phyloP scores from a whole-genome alignment of 2,797 vertebrate genomes.

The Rhabdophis nuchalis region DNA sequence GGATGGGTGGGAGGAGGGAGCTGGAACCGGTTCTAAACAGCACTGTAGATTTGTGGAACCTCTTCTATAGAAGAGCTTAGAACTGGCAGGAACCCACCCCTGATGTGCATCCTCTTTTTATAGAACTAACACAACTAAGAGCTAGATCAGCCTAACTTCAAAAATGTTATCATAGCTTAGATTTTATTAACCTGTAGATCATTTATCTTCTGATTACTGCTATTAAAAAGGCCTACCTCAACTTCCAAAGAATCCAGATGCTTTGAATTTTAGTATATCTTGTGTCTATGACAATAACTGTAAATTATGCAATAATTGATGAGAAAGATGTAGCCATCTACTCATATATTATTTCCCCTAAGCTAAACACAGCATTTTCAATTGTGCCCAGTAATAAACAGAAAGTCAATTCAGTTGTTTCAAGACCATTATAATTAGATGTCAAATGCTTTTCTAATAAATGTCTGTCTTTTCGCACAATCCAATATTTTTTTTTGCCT shows the following conservation, averaged over 20 bases:
- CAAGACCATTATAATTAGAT: neutral
- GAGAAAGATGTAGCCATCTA: neutral
- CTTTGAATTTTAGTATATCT: neutral
- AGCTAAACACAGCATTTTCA: neutral
- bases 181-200: neutral
- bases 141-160: neutral
- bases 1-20: no score
- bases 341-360: neutral
- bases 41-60: no score
- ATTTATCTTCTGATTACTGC: neutral
- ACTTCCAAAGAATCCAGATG: neutral
- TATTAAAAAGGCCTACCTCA: neutral
- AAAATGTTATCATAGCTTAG: neutral
- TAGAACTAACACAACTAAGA: neutral
- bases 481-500: neutral
- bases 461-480: neutral
- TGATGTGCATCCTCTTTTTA: no score
- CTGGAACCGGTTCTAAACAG: no score
- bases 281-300: neutral
- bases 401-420: neutral
- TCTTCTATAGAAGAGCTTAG: no score
- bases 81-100: no score
- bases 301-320: neutral
- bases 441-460: neutral
- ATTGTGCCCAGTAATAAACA: neutral